Percentiles rank a stretch among this genome's conserved stretches.
Conservation (phyloP, 2,113 vertebrate genomes). For the Tachuris rubrigastra region DNA sequence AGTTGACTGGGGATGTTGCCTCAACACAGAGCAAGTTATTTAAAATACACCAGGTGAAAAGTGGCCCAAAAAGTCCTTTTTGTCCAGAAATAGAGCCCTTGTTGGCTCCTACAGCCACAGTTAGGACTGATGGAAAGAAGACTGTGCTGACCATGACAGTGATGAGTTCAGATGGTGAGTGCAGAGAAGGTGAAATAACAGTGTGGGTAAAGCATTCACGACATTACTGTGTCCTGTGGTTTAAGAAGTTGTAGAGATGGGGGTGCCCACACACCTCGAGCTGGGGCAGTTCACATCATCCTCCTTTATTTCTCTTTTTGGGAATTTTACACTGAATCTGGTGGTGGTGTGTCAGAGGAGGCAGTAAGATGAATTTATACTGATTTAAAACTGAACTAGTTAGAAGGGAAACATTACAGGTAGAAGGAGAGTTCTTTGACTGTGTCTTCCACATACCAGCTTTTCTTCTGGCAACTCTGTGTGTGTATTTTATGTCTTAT, state of each 20-base stretch:
- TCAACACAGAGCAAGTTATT: no score
- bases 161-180: not conserved
- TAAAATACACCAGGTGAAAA: not conserved
- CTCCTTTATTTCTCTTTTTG: not conserved
- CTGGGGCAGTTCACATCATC: not conserved
- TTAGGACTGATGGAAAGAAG: not conserved
- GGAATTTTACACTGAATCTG: not conserved
- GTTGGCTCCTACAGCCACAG: not conserved
- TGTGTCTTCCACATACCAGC: not conserved
- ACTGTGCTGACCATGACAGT: not conserved
- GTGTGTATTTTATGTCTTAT: not conserved
- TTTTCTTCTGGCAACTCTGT: not conserved
- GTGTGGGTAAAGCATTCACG: not conserved
- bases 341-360: not conserved
- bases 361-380: not conserved
- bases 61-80: not conserved
- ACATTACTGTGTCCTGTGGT: no score
- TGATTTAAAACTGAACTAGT: not conserved
- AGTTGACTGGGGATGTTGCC: not conserved
- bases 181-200: not conserved
- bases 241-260: not conserved
- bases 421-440: not conserved
- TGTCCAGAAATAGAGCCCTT: not conserved
- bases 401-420: not conserved
- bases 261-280: not conserved